Conservation (phyloP, 1,140 invertebrate genomes). For the Lasaia peninsularis region DNA sequence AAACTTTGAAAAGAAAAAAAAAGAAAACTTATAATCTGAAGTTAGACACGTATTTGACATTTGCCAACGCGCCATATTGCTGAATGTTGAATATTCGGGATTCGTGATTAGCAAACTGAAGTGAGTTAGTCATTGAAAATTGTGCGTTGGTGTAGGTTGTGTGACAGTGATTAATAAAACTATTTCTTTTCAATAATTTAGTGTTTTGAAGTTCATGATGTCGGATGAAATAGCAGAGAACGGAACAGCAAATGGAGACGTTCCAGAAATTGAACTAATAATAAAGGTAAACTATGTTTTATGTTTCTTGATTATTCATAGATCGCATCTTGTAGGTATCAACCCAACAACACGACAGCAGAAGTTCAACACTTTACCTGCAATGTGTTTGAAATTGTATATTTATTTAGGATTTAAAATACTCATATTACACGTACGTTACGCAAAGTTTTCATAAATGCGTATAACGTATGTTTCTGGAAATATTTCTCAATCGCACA, state of each 20-base stretch:
- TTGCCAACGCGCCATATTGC: conserved; percentile 15
- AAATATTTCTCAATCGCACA: conserved; percentile 3
- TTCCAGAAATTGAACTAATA: conserved; percentile 88
- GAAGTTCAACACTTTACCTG: conserved; percentile 32
- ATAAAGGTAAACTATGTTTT: conserved; percentile 81
- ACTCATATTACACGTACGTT: too few relatives aligned
- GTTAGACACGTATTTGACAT: conserved; percentile 9
- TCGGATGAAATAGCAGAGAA: conserved; percentile 78
- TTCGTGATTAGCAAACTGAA: conserved; percentile 35
- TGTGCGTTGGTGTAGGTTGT: conserved; percentile 54
- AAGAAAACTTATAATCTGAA: not conserved
- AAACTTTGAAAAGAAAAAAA: too few relatives aligned
- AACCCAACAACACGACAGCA: conserved; percentile 43
- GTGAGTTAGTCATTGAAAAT: conserved; percentile 47
- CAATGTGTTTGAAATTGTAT: not conserved
- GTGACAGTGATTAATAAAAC: conserved; percentile 44
- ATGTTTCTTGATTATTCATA: conserved; percentile 46
- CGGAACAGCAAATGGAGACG: conserved; percentile 82
- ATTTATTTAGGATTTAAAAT: not conserved
- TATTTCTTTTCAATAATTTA: conserved; percentile 43
- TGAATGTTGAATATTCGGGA: not conserved
- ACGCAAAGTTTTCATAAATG: too few relatives aligned
- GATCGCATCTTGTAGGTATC: conserved; percentile 34
- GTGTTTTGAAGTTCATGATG: conserved; percentile 67
- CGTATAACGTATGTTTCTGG: not conserved